Base-by-base conservation (phyloP, 1,140 invertebrate species). In the Yoshiicerus persimilis region DNA sequence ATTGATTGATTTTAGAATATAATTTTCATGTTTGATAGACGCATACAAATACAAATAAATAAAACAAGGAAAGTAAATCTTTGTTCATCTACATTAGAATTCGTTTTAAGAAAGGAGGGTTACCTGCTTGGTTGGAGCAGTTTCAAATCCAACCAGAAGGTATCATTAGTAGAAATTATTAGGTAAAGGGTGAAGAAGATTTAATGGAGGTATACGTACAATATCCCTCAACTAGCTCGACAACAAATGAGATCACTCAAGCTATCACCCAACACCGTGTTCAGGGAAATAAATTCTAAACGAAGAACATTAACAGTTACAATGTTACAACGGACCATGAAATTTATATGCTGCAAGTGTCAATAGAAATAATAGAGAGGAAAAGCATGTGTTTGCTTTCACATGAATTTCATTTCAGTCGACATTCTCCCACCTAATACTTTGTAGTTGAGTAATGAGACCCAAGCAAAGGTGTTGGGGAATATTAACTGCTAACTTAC, bases 391-490 rank as follows among this genome's bases (percentile, higher is more conserved):
- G 86, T 56, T 87, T 41, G 8, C n/a, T 62, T 87, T 87, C 86
- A 39, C 86, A 87, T 87, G 36, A 36, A 39, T 39, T 66, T 56
- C 86, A 87, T 87, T 87, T 39, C 70, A 83, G 83, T 87, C 32
- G 36, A 16, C 75, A 80, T 36, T 80, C 75, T 80, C 32, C 75
- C 34, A 36, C 64, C 13, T 70, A 27, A 56, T 30, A 75, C 75
- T 56, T 56, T 83, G 10, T 23, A 86, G 66, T 87, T 87, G 86
- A 87, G 86, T 87, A 83, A 87, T 87, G 86, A 87, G 86, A 80
- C 80, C 83, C n/a, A n/a, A n/a, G n/a, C n/a, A 11, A 87, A 87
- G 66, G 86, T 87, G 75, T 80, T n/a, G 32, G 75, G 16, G 30
- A 34, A 20, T 80, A 36, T 20, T 16, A 80, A 6, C 34, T 80